Conservation (phyloP, 64 coral and sea anemone genomes). For the Trachythela sp. region DNA sequence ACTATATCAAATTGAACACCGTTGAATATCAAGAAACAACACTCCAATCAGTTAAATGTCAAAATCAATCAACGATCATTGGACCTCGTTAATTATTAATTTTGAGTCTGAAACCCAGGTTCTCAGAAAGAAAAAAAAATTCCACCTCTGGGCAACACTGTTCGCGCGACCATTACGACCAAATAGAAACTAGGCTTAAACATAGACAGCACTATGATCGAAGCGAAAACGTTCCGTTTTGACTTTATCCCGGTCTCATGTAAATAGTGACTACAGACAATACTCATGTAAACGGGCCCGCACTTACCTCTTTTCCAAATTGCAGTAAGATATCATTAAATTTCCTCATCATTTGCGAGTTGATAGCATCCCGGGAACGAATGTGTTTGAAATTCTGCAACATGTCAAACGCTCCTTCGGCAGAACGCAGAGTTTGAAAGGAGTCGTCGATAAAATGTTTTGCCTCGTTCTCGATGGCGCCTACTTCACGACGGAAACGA, state of each 20-base stretch:
- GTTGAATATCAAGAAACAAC: background rate
- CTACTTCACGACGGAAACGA: slow-evolving; percentile 92
- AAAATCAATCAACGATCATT: too few relatives aligned
- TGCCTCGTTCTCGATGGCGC: slow-evolving; percentile 96
- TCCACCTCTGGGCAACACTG: too few relatives aligned
- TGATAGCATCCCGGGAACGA: slow-evolving; percentile 88
- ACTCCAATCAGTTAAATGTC: too few relatives aligned
- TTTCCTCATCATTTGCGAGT: slow-evolving; percentile 99
- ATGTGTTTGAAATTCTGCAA: slow-evolving; percentile 94
- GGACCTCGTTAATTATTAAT: too few relatives aligned
- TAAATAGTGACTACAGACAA: background rate
- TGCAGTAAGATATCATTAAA: slow-evolving; percentile 96
- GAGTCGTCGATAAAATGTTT: slow-evolving; percentile 98
- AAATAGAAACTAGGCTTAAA: too few relatives aligned
- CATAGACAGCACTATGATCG: too few relatives aligned
- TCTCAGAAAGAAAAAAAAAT: too few relatives aligned
- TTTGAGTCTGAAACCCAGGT: too few relatives aligned
- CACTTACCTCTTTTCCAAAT: slow-evolving; percentile 91
- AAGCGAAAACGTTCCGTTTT: too few relatives aligned
- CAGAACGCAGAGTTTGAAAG: slow-evolving; percentile 86
- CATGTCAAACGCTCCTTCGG: slow-evolving; percentile 98
- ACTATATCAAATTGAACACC: too few relatives aligned
- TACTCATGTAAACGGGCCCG: background rate
- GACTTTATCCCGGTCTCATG: too few relatives aligned
- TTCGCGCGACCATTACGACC: too few relatives aligned